These are phyloP conservation scores for Mionectes macconnelli DNA, from an alignment of 2,113 vertebrate genomes.

Conservation along the genomic window DNA sequence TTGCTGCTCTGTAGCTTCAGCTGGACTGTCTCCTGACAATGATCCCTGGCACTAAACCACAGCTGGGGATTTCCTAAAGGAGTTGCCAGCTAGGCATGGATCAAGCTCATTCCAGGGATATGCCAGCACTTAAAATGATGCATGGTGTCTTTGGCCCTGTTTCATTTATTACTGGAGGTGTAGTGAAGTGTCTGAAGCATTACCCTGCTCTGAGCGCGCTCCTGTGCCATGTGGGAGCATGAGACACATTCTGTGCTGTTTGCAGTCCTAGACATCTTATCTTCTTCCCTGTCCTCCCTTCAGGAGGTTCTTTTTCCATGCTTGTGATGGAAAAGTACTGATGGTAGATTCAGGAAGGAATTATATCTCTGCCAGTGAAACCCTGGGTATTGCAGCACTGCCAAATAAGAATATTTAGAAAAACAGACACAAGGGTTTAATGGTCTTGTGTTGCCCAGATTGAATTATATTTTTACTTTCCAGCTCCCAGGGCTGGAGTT, in stretches of 20 bases:
- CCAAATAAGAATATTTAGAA: neutral
- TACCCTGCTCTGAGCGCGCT: neutral
- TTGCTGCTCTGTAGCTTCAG: neutral
- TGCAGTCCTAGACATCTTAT: neutral
- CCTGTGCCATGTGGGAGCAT: neutral
- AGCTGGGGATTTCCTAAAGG: neutral
- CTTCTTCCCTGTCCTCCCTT: neutral
- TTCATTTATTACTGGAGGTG: neutral
- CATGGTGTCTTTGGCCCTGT: neutral
- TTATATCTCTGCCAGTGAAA: neutral
- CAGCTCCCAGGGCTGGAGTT: neutral
- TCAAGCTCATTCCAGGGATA: neutral
- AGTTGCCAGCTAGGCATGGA: neutral
- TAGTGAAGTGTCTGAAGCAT: neutral
- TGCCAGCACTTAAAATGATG: neutral
- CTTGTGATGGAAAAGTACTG: neutral
- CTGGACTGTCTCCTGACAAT: neutral
- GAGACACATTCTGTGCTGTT: neutral
- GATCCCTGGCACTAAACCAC: neutral
- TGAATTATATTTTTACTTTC: neutral
- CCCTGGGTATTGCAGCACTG: neutral
- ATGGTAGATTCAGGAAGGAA: neutral
- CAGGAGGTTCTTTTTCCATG: neutral
- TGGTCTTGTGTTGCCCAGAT: neutral
- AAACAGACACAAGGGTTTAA: neutral